These are phyloP conservation scores for Pantherophis alleghaniensis DNA, from an alignment of 2,797 vertebrate genomes.

Conservation along the genomic window DNA sequence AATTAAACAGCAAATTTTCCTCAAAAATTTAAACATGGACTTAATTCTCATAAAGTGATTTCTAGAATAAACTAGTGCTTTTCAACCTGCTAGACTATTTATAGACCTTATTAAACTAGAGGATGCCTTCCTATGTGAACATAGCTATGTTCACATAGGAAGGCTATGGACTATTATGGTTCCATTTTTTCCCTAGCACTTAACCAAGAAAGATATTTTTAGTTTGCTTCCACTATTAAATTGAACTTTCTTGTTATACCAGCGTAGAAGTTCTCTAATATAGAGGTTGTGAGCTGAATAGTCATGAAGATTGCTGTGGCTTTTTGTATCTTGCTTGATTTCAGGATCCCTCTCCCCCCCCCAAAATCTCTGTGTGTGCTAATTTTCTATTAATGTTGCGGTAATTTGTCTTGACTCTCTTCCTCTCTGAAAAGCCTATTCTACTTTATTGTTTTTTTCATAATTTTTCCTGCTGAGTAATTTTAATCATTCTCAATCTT, in stretches of 20 bases:
- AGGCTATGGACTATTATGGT: no score
- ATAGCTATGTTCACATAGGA: no score
- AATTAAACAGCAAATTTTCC: background rate
- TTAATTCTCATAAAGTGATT: background rate
- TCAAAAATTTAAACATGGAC: background rate
- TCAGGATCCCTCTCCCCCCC: background rate
- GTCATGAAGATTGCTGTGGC: background rate
- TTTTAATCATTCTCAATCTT: constrained; percentile 63
- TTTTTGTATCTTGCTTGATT: background rate
- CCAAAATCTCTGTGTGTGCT: background rate
- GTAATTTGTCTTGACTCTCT: constrained; percentile 21
- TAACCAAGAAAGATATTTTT: background rate
- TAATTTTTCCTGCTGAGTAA: constrained; percentile 39
- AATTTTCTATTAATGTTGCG: background rate
- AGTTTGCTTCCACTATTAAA: background rate
- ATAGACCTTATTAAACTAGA: background rate
- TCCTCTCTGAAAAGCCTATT: background rate
- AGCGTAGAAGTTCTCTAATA: background rate
- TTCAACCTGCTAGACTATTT: background rate
- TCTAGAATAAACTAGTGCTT: background rate
- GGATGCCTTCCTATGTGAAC: background rate
- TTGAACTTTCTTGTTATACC: background rate
- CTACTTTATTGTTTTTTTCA: constrained; percentile 18
- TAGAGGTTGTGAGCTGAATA: background rate
- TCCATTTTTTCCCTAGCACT: background rate